A percentile compares a stretch with the other conserved stretches of the same genome.
Evolutionary conservation across 2,888 invertebrate species (phyloP).

Genomic region (Cosmia pyralina): DNA sequence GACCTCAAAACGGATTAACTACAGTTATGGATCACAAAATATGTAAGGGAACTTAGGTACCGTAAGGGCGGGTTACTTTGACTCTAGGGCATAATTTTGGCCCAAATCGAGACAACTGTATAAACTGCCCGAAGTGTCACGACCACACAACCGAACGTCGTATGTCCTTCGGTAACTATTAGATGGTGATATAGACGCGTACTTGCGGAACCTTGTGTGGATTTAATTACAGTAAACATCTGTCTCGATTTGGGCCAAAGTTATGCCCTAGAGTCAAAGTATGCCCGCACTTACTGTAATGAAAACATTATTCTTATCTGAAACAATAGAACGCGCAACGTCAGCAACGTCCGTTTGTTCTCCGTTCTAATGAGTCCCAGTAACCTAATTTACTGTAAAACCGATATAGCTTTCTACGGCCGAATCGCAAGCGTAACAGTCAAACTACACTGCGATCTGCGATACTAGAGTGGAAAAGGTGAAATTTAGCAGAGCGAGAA

Average conservation of each 20-base stretch:
- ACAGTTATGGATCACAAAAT: neutral
- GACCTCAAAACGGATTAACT: neutral
- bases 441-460: conserved; percentile 81
- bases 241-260: too few relatives aligned
- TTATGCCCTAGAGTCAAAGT: too few relatives aligned
- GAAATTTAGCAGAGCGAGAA: conserved; percentile 89
- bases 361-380: conserved; percentile 64
- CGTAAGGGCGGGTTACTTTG: too few relatives aligned
- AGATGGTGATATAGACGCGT: too few relatives aligned
- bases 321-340: conserved; percentile 44
- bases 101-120: too few relatives aligned
- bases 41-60: neutral
- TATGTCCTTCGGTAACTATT: too few relatives aligned
- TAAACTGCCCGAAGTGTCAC: too few relatives aligned
- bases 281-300: too few relatives aligned
- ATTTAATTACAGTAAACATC: too few relatives aligned
- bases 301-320: conserved; percentile 2
- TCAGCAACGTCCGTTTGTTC: conserved; percentile 46
- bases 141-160: too few relatives aligned
- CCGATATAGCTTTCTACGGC: conserved; percentile 82
- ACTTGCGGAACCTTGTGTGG: too few relatives aligned
- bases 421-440: conserved; percentile 77
- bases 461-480: conserved; percentile 87
- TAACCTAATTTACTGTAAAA: conserved; percentile 66
- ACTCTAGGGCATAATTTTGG: too few relatives aligned